A percentile compares a stretch with the other conserved stretches of the same genome.
Conservation (phyloP, 2,113 vertebrate species). For the Tenebrosternarchus preto region DNA sequence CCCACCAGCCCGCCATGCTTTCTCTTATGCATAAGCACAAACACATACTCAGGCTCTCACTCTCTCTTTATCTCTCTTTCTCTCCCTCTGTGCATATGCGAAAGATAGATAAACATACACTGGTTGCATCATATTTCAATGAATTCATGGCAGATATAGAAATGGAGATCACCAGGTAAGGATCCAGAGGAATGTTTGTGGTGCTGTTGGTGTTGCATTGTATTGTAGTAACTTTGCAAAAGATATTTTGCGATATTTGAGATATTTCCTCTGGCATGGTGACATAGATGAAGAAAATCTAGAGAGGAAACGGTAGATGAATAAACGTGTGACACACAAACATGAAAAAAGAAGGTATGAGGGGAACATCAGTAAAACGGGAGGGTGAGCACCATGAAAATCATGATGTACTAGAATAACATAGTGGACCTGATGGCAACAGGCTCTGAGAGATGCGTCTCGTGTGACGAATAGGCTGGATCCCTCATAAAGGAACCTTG, state of each 20-base stretch:
- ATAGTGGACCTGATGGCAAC: constrained; percentile 38
- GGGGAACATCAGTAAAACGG: not conserved
- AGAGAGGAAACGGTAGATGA: not conserved
- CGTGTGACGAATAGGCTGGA: constrained; percentile 26
- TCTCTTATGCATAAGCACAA: not conserved
- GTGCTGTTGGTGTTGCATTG: constrained; percentile 1
- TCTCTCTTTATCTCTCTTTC: not conserved
- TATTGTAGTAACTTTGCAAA: constrained; percentile 15
- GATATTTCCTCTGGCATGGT: constrained; percentile 21
- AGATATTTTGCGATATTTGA: no score
- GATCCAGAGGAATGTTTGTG: not conserved
- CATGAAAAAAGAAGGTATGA: not conserved
- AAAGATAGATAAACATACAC: not conserved
- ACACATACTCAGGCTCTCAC: not conserved
- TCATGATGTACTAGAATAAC: constrained; percentile 33
- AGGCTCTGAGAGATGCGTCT: constrained; percentile 28
- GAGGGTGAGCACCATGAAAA: not conserved
- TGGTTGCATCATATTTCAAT: constrained; percentile 28
- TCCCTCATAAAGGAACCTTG: constrained; percentile 31
- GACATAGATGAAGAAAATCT: constrained; percentile 19
- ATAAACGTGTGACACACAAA: constrained; percentile 2
- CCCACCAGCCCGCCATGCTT: not conserved
- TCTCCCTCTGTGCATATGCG: no score
- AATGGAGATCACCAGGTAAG: not conserved
- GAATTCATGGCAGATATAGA: constrained; percentile 30